phyloP scores from a whole-genome alignment of 2,888 invertebrate genomes.

The Malacosoma neustria region DNA sequence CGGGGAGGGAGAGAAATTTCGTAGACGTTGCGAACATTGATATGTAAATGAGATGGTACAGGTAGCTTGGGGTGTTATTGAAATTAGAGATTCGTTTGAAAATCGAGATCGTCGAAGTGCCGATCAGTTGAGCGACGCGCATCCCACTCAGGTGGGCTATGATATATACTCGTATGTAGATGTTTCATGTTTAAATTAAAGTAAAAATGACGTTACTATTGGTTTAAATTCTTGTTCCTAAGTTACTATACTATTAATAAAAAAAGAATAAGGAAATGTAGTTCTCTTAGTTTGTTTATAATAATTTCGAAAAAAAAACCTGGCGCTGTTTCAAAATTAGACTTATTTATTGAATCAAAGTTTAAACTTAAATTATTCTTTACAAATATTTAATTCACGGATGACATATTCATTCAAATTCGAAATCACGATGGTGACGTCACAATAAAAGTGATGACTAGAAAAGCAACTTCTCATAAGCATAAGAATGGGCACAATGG shows the following conservation, averaged over 20 bases:
- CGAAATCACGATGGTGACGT: too few relatives aligned
- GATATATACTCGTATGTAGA: constrained; percentile 15
- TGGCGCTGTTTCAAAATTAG: too few relatives aligned
- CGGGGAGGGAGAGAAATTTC: constrained; percentile 61
- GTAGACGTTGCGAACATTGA: constrained; percentile 64
- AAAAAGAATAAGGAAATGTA: too few relatives aligned
- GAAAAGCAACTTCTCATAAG: constrained; percentile 25
- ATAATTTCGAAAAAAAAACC: too few relatives aligned
- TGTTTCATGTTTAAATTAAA: constrained; percentile 9
- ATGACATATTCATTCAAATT: too few relatives aligned
- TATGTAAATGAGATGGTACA: constrained; percentile 70
- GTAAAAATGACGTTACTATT: too few relatives aligned
- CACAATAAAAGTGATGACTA: background rate
- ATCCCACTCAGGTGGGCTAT: constrained; percentile 31
- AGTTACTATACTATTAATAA: too few relatives aligned
- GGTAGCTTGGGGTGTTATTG: constrained; percentile 66
- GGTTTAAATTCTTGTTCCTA: too few relatives aligned
- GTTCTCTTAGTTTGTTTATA: too few relatives aligned
- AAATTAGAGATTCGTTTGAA: constrained; percentile 68
- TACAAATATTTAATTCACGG: too few relatives aligned
- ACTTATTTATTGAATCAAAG: too few relatives aligned
- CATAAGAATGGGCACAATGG: constrained; percentile 44
- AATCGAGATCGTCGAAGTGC: constrained; percentile 49
- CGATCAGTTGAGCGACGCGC: constrained; percentile 25
- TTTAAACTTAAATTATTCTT: too few relatives aligned